phyloP scores from a whole-genome alignment of 1,140 invertebrate species.

The Stegodyphus dumicola region DNA sequence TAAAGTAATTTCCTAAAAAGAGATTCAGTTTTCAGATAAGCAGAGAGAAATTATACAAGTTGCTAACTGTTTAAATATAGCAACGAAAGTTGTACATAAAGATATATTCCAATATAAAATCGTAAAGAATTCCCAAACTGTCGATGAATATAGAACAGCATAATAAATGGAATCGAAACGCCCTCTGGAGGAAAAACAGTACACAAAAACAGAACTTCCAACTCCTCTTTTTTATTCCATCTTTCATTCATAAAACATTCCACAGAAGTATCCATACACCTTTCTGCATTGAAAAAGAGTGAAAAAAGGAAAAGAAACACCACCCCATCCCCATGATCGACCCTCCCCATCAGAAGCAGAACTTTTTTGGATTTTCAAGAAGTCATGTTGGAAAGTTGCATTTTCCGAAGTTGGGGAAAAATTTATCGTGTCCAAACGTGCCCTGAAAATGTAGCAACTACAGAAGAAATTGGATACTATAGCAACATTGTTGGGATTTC shows the following conservation, averaged over 20 bases:
- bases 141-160: no score
- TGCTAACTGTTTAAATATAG: no score
- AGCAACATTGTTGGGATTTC: conserved; percentile 22
- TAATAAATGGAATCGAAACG: no score
- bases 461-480: conserved; percentile 28
- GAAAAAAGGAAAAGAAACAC: neutral
- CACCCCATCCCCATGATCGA: neutral
- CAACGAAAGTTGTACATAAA: no score
- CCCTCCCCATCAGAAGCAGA: neutral
- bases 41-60: no score
- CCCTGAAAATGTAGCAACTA: conserved; percentile 25
- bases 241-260: conserved; percentile 19
- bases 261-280: conserved; percentile 14
- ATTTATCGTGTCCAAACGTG: conserved; percentile 33
- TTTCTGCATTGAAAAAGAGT: neutral
- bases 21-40: no score
- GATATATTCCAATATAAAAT: no score
- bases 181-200: no score
- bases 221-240: no score
- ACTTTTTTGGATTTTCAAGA: conserved; percentile 22
- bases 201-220: no score
- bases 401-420: neutral
- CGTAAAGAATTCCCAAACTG: no score
- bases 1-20: no score
- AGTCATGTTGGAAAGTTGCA: conserved; percentile 34